Percentiles rank a stretch among this genome's conserved stretches.
Evolutionary conservation across 2,113 vertebrate species (phyloP).

Genomic region (Rattus rattus): DNA sequence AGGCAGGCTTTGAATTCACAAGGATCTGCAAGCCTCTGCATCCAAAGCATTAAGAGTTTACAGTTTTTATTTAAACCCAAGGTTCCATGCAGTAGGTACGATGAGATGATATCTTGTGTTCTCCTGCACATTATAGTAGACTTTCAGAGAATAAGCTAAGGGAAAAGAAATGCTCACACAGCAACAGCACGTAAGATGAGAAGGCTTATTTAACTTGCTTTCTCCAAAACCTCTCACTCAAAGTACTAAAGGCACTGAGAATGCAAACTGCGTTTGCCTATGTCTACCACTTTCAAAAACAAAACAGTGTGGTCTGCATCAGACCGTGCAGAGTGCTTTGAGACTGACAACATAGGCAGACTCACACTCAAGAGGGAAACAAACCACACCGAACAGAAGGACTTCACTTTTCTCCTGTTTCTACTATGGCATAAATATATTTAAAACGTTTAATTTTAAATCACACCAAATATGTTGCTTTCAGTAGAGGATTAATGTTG

Average conservation of each 20-base stretch:
- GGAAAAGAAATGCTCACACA: neutral
- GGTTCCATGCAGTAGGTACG: neutral
- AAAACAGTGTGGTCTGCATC: neutral
- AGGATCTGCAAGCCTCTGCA: neutral
- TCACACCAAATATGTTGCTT: constrained; percentile 18
- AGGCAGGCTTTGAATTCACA: neutral
- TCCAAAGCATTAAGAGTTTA: neutral
- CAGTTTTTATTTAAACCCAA: neutral
- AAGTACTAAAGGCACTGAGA: neutral
- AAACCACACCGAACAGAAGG: constrained; percentile 30
- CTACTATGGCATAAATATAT: constrained; percentile 4
- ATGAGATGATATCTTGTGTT: neutral
- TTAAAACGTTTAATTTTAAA: constrained; percentile 31
- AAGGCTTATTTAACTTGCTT: constrained; percentile 5
- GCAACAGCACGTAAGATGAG: constrained; percentile 23
- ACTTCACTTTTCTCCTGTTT: constrained; percentile 27
- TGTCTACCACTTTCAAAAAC: neutral
- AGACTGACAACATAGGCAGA: neutral
- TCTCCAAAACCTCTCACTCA: constrained; percentile 16
- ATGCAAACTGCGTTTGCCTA: neutral
- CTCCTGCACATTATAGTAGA: neutral
- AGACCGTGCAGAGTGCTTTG: too few species aligned
- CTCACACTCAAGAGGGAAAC: neutral
- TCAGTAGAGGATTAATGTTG: constrained; percentile 21
- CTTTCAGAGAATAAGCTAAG: neutral